Evolutionary conservation across 2,888 invertebrate genomes (phyloP), one percentile per base, ranked within the genome.

Genomic region (Chloromyia formosa): DNA sequence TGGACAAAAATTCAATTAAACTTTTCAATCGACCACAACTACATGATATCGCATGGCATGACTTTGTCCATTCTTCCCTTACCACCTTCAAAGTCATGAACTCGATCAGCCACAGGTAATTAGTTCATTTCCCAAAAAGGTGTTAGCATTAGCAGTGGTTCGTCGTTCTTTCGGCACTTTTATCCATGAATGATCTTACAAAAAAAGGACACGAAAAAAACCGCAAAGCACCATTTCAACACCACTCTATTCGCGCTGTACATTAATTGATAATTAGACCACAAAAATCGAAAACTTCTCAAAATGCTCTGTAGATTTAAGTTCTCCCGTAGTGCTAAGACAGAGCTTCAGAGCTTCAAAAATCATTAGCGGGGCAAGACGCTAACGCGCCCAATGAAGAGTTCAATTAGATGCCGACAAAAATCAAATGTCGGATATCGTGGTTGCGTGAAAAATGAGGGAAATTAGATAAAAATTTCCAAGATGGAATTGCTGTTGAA

Each of bases 181-280:
- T 35, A 7, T 35, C 7, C 27, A 35, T 35, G 7, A 35, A 35
- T 35, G 27, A 35, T 4, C 2, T 35, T 35, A 7, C 27, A 49
- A 12, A 49, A 49, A 49, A 49, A 49, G 12, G 12, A 49, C 49
- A 12, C 16, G n/a, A n/a, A n/a, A n/a, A n/a, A n/a, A n/a, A n/a
- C n/a, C n/a, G n/a, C n/a, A 49, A 12, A 12, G 12, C 49, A 49
- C 12, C n/a, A n/a, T 49, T n/a, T 49, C 49, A 49, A 49, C 49
- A 7, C 27, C 27, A 35, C 27, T 35, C 27, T 35, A 35, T 35
- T 35, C 27, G 2, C 27, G 27, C 27, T 2, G 27, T 35, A 62
- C 18, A 22, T 66, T 66, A 66, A 66, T 66, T 66, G 66, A 22
- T 35, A 66, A 66, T 66, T 49, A 66, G 66, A 66, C 66, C 49